phyloP scores from a whole-genome alignment of 2,888 invertebrate species.

The Caenorhabditis sp. region DNA sequence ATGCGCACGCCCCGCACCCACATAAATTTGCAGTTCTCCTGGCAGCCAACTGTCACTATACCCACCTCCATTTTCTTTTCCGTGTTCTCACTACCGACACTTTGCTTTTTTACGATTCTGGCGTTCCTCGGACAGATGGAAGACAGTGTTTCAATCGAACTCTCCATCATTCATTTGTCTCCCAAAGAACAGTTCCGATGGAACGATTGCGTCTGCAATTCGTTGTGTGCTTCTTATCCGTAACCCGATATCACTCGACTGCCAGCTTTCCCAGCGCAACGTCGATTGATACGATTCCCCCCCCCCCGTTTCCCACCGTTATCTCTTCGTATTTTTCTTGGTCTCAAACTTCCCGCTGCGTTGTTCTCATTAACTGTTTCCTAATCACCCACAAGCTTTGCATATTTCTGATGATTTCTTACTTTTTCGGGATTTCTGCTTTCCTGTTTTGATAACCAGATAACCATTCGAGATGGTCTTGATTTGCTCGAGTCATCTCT shows the following conservation, averaged over 20 bases:
- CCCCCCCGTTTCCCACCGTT: slow-evolving; percentile 22
- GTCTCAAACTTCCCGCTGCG: slow-evolving; percentile 14
- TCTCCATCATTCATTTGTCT: too few species aligned
- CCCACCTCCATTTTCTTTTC: not conserved
- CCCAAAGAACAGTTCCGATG: not conserved
- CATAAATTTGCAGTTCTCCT: slow-evolving; percentile 40
- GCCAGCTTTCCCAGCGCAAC: not conserved
- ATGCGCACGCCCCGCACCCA: slow-evolving; percentile 22
- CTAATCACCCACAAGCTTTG: slow-evolving; percentile 3
- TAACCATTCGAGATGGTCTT: too few species aligned
- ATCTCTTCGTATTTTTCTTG: slow-evolving; percentile 5
- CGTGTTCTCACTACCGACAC: not conserved
- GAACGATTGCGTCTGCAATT: not conserved
- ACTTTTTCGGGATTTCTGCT: not conserved
- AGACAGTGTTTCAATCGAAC: not conserved
- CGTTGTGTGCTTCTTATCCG: not conserved
- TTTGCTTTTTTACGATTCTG: not conserved
- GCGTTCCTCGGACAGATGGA: not conserved
- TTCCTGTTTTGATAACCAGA: not conserved
- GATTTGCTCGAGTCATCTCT: too few species aligned
- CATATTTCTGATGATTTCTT: slow-evolving; percentile 11
- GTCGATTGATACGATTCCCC: slow-evolving; percentile 15
- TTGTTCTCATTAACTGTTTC: not conserved
- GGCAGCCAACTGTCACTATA: slow-evolving; percentile 19
- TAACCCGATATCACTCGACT: slow-evolving; percentile 2